These are phyloP conservation scores for Acleris literana DNA, from an alignment of 2,888 invertebrate genomes.

Conservation along the genomic window DNA sequence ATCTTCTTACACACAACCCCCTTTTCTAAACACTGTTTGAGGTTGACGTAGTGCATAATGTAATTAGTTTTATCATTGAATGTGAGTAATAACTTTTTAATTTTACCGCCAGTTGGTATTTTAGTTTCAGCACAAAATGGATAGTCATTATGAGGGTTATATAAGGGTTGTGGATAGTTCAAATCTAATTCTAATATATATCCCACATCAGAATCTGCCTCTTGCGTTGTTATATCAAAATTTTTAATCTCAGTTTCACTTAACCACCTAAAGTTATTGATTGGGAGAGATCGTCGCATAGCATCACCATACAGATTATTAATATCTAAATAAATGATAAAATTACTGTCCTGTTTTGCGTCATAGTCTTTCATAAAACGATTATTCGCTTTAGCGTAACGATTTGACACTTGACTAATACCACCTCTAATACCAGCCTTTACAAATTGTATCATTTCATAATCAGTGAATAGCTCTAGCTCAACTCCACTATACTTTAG, in stretches of 20 bases:
- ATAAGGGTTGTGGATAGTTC: slow-evolving; percentile 28
- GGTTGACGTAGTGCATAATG: slow-evolving; percentile 37
- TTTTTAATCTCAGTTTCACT: slow-evolving; percentile 7
- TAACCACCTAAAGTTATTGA: slow-evolving; percentile 29
- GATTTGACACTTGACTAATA: no score
- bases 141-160: slow-evolving; percentile 14
- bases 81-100: no score
- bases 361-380: no score
- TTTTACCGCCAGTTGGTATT: no score
- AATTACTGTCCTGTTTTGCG: no score
- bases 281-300: not conserved
- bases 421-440: no score
- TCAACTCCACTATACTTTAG: slow-evolving; percentile 39
- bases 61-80: no score
- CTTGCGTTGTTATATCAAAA: slow-evolving; percentile 3
- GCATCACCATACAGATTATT: no score
- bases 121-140: slow-evolving; percentile 23
- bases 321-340: no score
- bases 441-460: slow-evolving; percentile 25
- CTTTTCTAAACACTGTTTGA: slow-evolving; percentile 43
- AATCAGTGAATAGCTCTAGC: slow-evolving; percentile 41
- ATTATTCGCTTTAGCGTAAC: no score
- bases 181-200: slow-evolving; percentile 28
- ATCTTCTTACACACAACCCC: slow-evolving; percentile 41
- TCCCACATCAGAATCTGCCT: slow-evolving; percentile 1